Percentiles rank a stretch among this genome's conserved stretches.
These are phyloP conservation scores for Dolomedes plantarius DNA, from an alignment of 2,888 invertebrate species.

Conservation along the genomic window DNA sequence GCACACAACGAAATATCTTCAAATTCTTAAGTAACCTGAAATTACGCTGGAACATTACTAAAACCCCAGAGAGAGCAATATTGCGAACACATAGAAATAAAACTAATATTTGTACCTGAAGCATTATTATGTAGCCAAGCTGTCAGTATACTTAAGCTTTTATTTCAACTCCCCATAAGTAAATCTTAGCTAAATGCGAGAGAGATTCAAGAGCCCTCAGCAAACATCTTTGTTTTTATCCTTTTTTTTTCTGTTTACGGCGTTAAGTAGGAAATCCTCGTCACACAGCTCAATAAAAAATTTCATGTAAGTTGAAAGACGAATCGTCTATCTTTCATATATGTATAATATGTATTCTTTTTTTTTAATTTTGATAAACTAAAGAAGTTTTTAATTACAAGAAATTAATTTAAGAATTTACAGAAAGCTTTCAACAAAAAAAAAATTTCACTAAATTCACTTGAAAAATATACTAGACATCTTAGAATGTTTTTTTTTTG, in stretches of 20 bases:
- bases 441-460: too few relatives aligned
- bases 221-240: neutral
- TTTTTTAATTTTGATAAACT: too few relatives aligned
- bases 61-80: neutral
- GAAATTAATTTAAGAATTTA: too few relatives aligned
- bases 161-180: neutral
- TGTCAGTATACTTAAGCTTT: neutral
- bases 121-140: neutral
- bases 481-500: too few relatives aligned
- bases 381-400: too few relatives aligned
- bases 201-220: neutral
- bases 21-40: neutral
- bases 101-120: constrained; percentile 5
- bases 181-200: neutral
- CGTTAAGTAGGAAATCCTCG: constrained; percentile 55
- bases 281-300: constrained; percentile 32
- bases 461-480: too few relatives aligned
- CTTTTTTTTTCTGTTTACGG: constrained; percentile 48
- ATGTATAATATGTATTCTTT: too few relatives aligned
- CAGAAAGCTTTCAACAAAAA: too few relatives aligned
- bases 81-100: neutral
- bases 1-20: neutral
- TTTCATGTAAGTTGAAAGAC: too few relatives aligned
- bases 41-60: neutral
- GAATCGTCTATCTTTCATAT: too few relatives aligned